Percentiles rank a stretch among this genome's conserved stretches.
These are phyloP conservation scores for Scaptomyza tumidula DNA, from an alignment of 2,888 invertebrate genomes.

Conservation along the genomic window DNA sequence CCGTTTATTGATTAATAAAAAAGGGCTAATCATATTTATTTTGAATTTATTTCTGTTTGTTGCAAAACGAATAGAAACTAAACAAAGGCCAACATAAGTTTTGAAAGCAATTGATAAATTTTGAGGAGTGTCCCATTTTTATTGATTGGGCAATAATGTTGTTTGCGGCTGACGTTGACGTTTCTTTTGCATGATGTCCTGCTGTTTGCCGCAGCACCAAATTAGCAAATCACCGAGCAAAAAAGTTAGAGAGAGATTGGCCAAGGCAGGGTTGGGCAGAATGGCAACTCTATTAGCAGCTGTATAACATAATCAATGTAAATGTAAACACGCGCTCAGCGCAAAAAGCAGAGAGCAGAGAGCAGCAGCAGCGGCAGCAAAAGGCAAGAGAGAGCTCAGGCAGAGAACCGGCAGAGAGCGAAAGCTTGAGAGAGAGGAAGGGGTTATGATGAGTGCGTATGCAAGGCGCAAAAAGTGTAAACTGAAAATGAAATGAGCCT, in stretches of 20 bases:
- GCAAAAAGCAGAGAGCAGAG: slow-evolving; percentile 22
- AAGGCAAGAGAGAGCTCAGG: slow-evolving; percentile 3
- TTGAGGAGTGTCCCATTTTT: slow-evolving; percentile 48
- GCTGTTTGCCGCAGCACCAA: slow-evolving; percentile 43
- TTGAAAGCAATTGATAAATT: slow-evolving; percentile 32
- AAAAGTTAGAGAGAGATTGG: neutral
- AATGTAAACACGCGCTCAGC: slow-evolving; percentile 59
- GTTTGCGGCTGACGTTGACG: slow-evolving; percentile 11
- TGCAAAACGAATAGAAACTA: slow-evolving; percentile 26
- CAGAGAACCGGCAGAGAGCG: slow-evolving; percentile 9
- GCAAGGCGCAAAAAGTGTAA: slow-evolving; percentile 36
- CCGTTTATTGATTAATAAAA: slow-evolving; percentile 74
- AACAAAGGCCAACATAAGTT: slow-evolving; percentile 15
- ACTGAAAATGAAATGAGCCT: slow-evolving; percentile 66
- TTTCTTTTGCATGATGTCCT: slow-evolving; percentile 43
- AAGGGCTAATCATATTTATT: slow-evolving; percentile 7
- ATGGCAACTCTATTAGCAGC: slow-evolving; percentile 73
- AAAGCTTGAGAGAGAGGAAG: slow-evolving; percentile 40
- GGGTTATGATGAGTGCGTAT: slow-evolving; percentile 62
- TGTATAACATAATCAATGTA: slow-evolving; percentile 77
- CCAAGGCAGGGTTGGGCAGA: neutral
- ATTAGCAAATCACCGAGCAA: slow-evolving; percentile 59
- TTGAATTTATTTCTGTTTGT: slow-evolving; percentile 13
- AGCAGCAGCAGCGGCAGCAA: slow-evolving; percentile 16
- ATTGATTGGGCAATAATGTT: slow-evolving; percentile 56